Evolutionary conservation across 92 coral and sea anemone genomes (phyloP).

Genomic region (Bergia puertoricense): DNA sequence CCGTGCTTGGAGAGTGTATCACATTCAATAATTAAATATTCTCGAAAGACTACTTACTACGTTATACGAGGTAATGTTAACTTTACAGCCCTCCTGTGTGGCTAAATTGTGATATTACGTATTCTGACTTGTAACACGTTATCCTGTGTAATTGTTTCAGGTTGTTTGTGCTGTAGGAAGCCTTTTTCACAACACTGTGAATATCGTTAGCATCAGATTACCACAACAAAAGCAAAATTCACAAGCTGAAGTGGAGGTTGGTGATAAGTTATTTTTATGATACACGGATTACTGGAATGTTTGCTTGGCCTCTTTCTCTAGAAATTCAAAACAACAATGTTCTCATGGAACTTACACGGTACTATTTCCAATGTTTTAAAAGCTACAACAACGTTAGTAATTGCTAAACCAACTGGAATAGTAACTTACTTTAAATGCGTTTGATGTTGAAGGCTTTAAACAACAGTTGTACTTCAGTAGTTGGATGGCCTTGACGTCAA

Average conservation of each 20-base stretch:
- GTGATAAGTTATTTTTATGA: not conserved
- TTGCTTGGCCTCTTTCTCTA: not conserved
- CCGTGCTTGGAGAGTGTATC: too few species aligned
- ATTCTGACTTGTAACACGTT: not conserved
- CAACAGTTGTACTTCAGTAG: too few species aligned
- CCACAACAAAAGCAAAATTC: constrained; percentile 34
- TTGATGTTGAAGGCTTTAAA: too few species aligned
- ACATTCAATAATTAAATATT: too few species aligned
- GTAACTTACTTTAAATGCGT: too few species aligned
- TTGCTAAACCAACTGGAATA: not conserved
- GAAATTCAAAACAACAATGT: too few species aligned
- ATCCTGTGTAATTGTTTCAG: constrained; percentile 38
- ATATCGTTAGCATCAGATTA: constrained; percentile 69
- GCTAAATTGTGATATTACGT: not conserved
- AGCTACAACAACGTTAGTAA: not conserved
- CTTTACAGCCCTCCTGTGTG: not conserved
- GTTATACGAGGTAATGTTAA: too few species aligned
- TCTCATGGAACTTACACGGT: not conserved
- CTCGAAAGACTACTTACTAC: too few species aligned
- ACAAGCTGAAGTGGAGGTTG: not conserved
- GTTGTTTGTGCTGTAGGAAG: constrained; percentile 82
- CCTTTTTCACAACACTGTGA: constrained; percentile 86
- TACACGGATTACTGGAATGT: not conserved
- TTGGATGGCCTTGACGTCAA: too few species aligned
- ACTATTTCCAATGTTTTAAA: too few species aligned